Evolutionary conservation across 2,888 invertebrate genomes (phyloP), one percentile per base, ranked within the genome.

Genomic region (Drosophila atripex): DNA sequence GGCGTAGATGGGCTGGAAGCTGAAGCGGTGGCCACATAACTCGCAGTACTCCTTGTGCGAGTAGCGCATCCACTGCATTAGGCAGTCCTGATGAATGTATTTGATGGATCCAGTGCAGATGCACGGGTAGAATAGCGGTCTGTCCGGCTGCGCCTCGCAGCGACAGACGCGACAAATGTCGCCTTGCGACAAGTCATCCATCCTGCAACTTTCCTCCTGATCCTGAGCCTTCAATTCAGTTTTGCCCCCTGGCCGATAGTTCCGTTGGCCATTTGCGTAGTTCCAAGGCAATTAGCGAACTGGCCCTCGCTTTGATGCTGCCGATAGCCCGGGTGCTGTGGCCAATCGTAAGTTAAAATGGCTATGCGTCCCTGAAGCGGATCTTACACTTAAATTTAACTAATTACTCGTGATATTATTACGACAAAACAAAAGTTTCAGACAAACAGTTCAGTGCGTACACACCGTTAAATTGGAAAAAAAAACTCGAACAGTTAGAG

Each of bases 91-190:
- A 92, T 99, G 99, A 69, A 99, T 99, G 94, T 97, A 99, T 93
- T 99, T 99, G 85, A 99, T 99, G 84, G 98, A 98, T 56, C 99
- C 99, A 25, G 99, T 99, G 91, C 99, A 99, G 58, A 99, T 98
- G 92, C 99, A 99, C 0, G 99, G 99, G 92, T 99, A 98, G 91
- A 97, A 99, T 9, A 99, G 93, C 1, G 98, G 98, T 77, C 98
- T 94, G 88, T 99, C 99, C 12, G 95, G 93, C 46, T 96, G 93
- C 46, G 97, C 98, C 92, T 99, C 99, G 77, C 98, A 98, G 75
- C 99, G 95, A 92, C 99, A 99, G 86, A 99, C 99, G 89, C 99
- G 95, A 93, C 99, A 99, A 89, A 99, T 99, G 79, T 83, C 98
- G 91, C 95, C 95, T 76, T 91, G 91, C 65, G 91, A 90, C 46